phyloP scores from a whole-genome alignment of 2,888 invertebrate species.

The Seira sanloemensis region DNA sequence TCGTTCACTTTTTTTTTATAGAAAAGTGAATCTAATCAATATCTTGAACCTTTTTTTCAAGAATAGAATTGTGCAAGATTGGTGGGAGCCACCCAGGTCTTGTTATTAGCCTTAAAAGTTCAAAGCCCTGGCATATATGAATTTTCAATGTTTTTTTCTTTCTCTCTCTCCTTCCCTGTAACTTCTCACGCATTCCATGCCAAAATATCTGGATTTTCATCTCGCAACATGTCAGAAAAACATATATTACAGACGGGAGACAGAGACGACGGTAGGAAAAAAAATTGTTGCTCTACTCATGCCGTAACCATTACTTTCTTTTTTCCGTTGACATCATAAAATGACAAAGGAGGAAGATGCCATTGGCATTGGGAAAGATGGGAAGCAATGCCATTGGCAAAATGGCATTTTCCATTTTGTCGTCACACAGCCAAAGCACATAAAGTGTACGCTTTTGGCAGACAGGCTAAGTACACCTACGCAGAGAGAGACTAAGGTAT shows the following conservation, averaged over 20 bases:
- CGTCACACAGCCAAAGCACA: neutral
- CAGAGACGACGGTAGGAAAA: neutral
- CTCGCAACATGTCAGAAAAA: neutral
- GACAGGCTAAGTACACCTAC: neutral
- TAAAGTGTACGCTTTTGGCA: neutral
- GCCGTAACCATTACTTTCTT: neutral
- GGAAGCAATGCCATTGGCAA: neutral
- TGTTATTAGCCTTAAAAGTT: neutral
- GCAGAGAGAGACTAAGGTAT: neutral
- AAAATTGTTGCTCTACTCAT: conserved; percentile 25
- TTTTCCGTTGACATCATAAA: neutral
- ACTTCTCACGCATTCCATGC: neutral
- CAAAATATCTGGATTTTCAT: neutral
- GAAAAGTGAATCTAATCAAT: conserved; percentile 31
- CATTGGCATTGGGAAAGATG: conserved; percentile 38
- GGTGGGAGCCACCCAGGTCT: neutral
- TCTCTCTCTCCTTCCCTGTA: neutral
- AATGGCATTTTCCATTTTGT: neutral
- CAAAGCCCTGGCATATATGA: neutral
- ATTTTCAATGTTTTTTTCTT: neutral
- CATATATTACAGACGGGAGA: neutral
- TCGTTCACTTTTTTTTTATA: no score
- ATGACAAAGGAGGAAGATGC: conserved; percentile 13
- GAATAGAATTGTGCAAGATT: neutral
- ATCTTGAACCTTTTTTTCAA: conserved; percentile 15